phyloP scores from a whole-genome alignment of 2,113 vertebrate species.

The Mormyrus lacerda region DNA sequence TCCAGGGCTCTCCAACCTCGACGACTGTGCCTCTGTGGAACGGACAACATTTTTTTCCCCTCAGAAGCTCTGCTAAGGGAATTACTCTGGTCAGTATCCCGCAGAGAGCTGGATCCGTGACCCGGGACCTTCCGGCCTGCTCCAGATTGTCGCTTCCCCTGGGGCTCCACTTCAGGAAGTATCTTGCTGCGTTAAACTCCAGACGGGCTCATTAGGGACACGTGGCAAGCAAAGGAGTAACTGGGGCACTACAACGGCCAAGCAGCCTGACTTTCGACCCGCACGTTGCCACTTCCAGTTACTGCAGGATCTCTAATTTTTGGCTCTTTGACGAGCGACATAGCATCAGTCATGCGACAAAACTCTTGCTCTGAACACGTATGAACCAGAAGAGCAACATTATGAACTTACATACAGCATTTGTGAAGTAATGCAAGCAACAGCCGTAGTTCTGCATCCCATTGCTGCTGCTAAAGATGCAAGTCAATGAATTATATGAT shows the following conservation, averaged over 20 bases:
- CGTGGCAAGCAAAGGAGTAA: not conserved
- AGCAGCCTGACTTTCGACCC: not conserved
- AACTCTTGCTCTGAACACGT: not conserved
- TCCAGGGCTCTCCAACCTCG: not conserved
- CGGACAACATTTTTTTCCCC: not conserved
- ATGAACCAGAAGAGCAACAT: not conserved
- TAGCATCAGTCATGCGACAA: not conserved
- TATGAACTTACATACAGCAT: not conserved
- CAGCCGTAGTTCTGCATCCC: not conserved
- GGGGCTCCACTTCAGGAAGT: not conserved
- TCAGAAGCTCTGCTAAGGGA: not conserved
- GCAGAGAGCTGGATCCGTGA: not conserved
- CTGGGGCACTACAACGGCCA: not conserved
- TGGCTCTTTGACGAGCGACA: not conserved
- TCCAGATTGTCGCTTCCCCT: not conserved
- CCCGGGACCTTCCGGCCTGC: not conserved
- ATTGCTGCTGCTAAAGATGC: not conserved
- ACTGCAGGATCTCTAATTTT: not conserved
- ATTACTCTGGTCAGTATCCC: not conserved
- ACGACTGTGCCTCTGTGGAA: not conserved
- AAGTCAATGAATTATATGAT: not conserved
- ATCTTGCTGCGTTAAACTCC: not conserved
- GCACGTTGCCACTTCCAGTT: not conserved
- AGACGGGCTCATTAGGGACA: not conserved
- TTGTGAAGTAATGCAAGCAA: not conserved